phyloP scores from a whole-genome alignment of 2,888 invertebrate species.

The Agapostemon virescens region DNA sequence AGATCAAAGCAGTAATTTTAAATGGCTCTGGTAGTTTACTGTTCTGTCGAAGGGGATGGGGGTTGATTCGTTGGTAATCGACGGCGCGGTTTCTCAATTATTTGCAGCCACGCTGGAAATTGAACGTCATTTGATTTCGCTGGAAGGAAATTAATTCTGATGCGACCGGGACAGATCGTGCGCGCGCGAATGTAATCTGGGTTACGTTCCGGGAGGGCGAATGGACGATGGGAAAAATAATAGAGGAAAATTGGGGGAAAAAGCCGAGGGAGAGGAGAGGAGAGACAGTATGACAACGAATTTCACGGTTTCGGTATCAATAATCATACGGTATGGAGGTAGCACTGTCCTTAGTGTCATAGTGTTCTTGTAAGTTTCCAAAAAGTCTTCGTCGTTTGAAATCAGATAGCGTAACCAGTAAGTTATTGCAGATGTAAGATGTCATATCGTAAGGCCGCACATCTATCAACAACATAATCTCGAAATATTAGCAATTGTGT shows the following conservation, averaged over 20 bases:
- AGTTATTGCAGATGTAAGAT: too few species aligned
- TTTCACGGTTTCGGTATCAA: slow-evolving; percentile 19
- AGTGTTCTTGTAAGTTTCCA: too few species aligned
- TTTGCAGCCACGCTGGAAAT: slow-evolving; percentile 54
- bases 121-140: slow-evolving; percentile 51
- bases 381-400: too few species aligned
- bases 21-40: neutral
- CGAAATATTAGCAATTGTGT: too few species aligned
- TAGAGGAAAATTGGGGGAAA: slow-evolving; percentile 9
- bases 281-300: neutral
- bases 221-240: neutral
- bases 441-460: too few species aligned
- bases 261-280: neutral
- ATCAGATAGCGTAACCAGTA: too few species aligned
- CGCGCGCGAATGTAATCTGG: slow-evolving; percentile 35
- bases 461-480: too few species aligned
- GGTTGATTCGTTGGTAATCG: slow-evolving; percentile 45
- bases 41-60: neutral
- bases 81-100: slow-evolving; percentile 55
- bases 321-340: slow-evolving; percentile 10
- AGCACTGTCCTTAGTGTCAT: too few species aligned
- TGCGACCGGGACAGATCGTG: slow-evolving; percentile 38
- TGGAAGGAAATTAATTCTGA: slow-evolving; percentile 53
- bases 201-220: slow-evolving; percentile 2
- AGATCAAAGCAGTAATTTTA: slow-evolving; percentile 11